phyloP scores from a whole-genome alignment of 2,888 invertebrate genomes.

The Hydrotaea diabolus region DNA sequence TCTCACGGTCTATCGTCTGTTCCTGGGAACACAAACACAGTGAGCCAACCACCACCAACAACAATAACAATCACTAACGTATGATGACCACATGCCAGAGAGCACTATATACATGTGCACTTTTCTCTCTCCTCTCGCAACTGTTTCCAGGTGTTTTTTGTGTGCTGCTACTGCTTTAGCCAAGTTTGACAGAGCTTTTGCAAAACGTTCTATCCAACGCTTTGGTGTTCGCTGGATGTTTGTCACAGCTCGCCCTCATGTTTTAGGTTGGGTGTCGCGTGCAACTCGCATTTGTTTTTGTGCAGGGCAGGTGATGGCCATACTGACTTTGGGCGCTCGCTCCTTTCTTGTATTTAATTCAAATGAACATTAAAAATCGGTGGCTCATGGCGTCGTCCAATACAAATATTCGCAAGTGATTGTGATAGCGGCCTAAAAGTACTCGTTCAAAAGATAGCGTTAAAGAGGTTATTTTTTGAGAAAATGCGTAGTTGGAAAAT shows the following conservation, averaged over 20 bases:
- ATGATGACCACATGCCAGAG: conserved; percentile 36
- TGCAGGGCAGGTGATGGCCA: neutral
- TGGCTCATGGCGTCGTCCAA: too few relatives aligned
- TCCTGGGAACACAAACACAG: conserved; percentile 37
- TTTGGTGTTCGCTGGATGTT: neutral
- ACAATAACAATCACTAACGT: neutral
- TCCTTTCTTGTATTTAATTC: too few relatives aligned
- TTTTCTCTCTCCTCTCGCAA: neutral
- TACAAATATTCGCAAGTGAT: too few relatives aligned
- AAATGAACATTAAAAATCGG: too few relatives aligned
- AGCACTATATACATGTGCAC: neutral
- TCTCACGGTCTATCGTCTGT: neutral
- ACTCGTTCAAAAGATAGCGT: too few relatives aligned
- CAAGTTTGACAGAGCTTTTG: conserved; percentile 19
- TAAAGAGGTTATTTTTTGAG: too few relatives aligned
- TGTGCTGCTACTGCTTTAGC: neutral
- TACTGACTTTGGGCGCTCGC: too few relatives aligned
- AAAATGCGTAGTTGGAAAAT: too few relatives aligned
- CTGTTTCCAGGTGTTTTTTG: neutral
- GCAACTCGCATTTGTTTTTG: neutral
- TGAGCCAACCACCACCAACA: neutral
- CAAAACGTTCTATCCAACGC: too few relatives aligned
- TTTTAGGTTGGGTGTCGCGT: too few relatives aligned
- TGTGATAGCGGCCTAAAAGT: too few relatives aligned
- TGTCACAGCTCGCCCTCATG: neutral